Evolutionary conservation across 2,797 vertebrate genomes (phyloP), one percentile per base, ranked within the genome.

Genomic region (Xenops minutus): DNA sequence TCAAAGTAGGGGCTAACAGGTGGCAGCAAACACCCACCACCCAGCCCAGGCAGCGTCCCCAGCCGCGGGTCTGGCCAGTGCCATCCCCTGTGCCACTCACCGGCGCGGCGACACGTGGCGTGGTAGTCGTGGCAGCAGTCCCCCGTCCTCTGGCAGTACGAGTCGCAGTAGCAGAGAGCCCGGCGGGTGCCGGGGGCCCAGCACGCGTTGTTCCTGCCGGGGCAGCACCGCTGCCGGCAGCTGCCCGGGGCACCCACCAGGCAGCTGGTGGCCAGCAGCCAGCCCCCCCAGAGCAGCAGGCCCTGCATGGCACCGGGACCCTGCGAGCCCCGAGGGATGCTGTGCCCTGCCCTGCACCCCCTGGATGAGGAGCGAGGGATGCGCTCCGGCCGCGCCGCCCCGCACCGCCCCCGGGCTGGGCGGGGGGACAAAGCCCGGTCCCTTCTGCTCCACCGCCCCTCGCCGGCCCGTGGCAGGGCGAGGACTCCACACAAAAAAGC

Each of bases 151-250:
- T 98, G 97, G 54, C 99, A 99, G 97, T 99, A 99, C 1, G 98
- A 97, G 80, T 99, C 98, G 48, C 99, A 99, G 97, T 99, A 99
- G 88, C 99, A 99, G 75, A 49, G 97, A 3, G 97, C 95, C 83
- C 96, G 96, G 52, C 92, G 97, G 78, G 66, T 30, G 3, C 86
- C 97, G 34, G 96, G 91, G 18, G 97, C 98, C 75, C 95, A 98
- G 89, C 99, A 99, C 3, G 98, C 96, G 84, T 99, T 99, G 95
- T 98, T 98, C 58, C 98, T 97, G 24, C 98, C 98, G 0, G 97
- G 97, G 95, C 99, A 99, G 95, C 99, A 99, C 59, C 94, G 98
- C 51, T 98, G 95, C 72, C 96, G 92, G 90, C 99, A 99, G 61
- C 98, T 97, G 5, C 98, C 98, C 14, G 9, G 93, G 18, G 93